Percentiles rank a stretch among this genome's conserved stretches.
These are phyloP conservation scores for Desoria tigrina DNA, from an alignment of 2,888 invertebrate genomes.

Conservation along the genomic window DNA sequence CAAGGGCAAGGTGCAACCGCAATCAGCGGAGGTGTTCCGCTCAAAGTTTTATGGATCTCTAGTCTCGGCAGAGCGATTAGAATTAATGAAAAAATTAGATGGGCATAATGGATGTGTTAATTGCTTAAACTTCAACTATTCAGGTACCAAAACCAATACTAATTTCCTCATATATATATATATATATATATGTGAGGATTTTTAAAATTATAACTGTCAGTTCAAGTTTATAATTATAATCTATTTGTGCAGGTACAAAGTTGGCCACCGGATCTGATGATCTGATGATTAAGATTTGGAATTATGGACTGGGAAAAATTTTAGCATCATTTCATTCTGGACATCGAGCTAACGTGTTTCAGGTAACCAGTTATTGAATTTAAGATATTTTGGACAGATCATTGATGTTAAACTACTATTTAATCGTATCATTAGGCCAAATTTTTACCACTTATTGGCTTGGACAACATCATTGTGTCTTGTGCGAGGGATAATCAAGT, in stretches of 20 bases:
- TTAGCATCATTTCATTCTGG: slow-evolving; percentile 73
- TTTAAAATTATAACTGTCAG: no score
- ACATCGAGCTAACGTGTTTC: slow-evolving; percentile 86
- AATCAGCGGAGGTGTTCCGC: slow-evolving; percentile 64
- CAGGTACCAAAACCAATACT: slow-evolving; percentile 68
- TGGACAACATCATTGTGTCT: slow-evolving; percentile 79
- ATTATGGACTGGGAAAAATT: slow-evolving; percentile 76
- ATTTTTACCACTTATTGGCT: slow-evolving; percentile 74
- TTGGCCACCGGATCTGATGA: slow-evolving; percentile 92
- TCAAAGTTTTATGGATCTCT: slow-evolving; percentile 77
- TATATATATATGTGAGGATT: no score
- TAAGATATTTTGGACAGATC: not conserved
- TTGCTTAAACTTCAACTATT: slow-evolving; percentile 82
- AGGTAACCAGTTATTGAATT: slow-evolving; percentile 57
- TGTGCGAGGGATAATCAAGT: slow-evolving; percentile 89
- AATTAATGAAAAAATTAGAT: slow-evolving; percentile 73
- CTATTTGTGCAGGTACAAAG: slow-evolving; percentile 58
- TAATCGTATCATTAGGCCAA: slow-evolving; percentile 62
- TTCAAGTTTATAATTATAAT: no score
- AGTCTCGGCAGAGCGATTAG: slow-evolving; percentile 72
- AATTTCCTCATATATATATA: no score
- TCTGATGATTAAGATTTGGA: slow-evolving; percentile 81
- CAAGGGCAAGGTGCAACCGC: slow-evolving; percentile 57
- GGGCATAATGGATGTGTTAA: slow-evolving; percentile 90
- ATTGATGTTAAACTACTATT: not conserved